Evolutionary conservation across 2,113 vertebrate genomes (phyloP).

Genomic region (Coracopsis vasa): DNA sequence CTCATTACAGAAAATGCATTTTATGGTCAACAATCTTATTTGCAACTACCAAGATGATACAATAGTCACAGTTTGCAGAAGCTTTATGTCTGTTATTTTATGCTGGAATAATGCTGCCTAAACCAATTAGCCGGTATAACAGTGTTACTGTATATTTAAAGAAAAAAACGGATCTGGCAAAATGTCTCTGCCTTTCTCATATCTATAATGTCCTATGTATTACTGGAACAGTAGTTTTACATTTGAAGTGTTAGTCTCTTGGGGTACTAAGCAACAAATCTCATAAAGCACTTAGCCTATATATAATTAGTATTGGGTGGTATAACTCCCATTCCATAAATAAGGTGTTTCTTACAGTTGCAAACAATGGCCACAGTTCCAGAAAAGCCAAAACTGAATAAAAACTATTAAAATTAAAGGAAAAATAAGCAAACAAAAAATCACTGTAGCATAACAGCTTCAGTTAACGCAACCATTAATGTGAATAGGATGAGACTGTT

Average conservation of each 20-base stretch:
- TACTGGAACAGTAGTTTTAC: neutral
- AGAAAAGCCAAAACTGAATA: neutral
- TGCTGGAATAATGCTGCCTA: neutral
- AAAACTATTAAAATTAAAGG: neutral
- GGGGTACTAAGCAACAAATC: neutral
- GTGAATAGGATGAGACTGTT: neutral
- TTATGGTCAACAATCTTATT: neutral
- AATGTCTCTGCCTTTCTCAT: neutral
- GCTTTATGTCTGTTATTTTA: neutral
- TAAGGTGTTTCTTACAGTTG: neutral
- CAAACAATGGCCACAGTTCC: neutral
- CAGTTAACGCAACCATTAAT: neutral
- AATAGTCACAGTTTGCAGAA: conserved; percentile 5
- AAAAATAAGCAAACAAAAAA: neutral
- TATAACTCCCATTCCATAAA: neutral
- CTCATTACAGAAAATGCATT: neutral
- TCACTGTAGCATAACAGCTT: neutral
- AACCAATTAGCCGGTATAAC: neutral
- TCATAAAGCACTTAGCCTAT: neutral
- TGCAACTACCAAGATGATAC: neutral
- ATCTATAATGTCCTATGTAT: neutral
- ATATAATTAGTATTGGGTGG: neutral
- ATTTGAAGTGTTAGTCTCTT: neutral
- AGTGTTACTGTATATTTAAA: neutral
- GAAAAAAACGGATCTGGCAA: neutral